A percentile compares a stretch with the other conserved stretches of the same genome.
These are phyloP conservation scores for Drosophila subquinaria DNA, from an alignment of 2,888 invertebrate species.

Conservation along the genomic window DNA sequence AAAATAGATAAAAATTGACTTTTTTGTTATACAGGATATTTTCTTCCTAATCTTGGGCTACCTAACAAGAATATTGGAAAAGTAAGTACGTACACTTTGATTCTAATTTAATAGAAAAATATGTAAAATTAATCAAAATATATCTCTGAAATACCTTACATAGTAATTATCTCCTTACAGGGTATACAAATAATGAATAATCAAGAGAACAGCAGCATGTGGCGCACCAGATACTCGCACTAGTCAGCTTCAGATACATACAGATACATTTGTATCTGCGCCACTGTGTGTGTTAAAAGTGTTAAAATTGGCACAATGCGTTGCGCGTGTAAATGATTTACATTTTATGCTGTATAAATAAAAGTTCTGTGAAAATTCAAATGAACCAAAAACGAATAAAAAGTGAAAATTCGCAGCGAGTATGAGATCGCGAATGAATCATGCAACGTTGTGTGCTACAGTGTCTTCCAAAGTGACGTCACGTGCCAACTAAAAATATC, in stretches of 20 bases:
- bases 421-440: slow-evolving; percentile 54
- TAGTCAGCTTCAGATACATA: slow-evolving; percentile 27
- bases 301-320: slow-evolving; percentile 76
- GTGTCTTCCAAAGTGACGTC: slow-evolving; percentile 65
- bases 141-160: background rate
- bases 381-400: slow-evolving; percentile 35
- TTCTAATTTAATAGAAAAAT: too few relatives aligned
- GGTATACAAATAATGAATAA: slow-evolving; percentile 66
- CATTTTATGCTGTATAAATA: slow-evolving; percentile 58
- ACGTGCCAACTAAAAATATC: slow-evolving; percentile 75
- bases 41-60: too few relatives aligned
- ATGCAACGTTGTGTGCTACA: slow-evolving; percentile 20
- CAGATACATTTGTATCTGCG: slow-evolving; percentile 54
- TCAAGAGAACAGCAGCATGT: slow-evolving; percentile 64
- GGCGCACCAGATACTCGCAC: slow-evolving; percentile 47
- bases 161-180: background rate
- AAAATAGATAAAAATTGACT: background rate
- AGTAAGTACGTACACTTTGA: too few relatives aligned
- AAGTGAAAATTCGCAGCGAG: slow-evolving; percentile 35
- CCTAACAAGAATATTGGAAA: too few relatives aligned
- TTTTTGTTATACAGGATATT: background rate
- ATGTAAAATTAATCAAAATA: background rate
- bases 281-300: slow-evolving; percentile 28
- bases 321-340: slow-evolving; percentile 64
- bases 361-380: slow-evolving; percentile 49